Conservation (phyloP, 2,797 vertebrate genomes). For the Staurois parvus region DNA sequence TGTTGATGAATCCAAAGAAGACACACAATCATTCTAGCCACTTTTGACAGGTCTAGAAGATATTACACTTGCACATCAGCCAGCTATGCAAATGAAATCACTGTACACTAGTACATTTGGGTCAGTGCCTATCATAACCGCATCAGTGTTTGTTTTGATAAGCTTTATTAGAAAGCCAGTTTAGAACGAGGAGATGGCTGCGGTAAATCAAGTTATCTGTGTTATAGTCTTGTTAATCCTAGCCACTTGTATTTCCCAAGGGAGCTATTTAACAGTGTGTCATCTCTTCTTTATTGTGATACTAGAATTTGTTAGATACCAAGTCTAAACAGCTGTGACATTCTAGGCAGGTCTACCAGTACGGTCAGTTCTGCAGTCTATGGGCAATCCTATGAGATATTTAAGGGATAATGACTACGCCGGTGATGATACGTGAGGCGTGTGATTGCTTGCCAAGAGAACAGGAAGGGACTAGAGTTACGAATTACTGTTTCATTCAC, state of each 20-base stretch:
- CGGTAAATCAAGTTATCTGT: not conserved
- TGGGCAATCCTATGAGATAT: slow-evolving; percentile 43
- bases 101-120: not conserved
- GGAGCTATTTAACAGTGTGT: not conserved
- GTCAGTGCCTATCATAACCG: not conserved
- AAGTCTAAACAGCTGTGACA: slow-evolving; percentile 16
- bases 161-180: not conserved
- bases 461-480: slow-evolving; percentile 53
- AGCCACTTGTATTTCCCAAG: not conserved
- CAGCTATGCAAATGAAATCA: not conserved
- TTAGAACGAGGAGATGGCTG: not conserved
- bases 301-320: not conserved
- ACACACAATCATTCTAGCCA: too few relatives aligned
- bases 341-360: slow-evolving; percentile 16
- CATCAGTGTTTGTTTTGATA: slow-evolving; percentile 7
- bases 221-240: not conserved
- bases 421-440: slow-evolving; percentile 27
- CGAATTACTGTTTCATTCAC: slow-evolving; percentile 50
- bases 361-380: slow-evolving; percentile 36
- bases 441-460: slow-evolving; percentile 45
- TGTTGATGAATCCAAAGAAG: too few relatives aligned
- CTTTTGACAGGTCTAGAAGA: not conserved
- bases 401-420: slow-evolving; percentile 25
- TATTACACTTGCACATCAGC: not conserved
- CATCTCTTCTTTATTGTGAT: not conserved